Evolutionary conservation across 2,797 vertebrate genomes (phyloP), one percentile per base, ranked within the genome.

Genomic region (Rhinoraja longicauda): DNA sequence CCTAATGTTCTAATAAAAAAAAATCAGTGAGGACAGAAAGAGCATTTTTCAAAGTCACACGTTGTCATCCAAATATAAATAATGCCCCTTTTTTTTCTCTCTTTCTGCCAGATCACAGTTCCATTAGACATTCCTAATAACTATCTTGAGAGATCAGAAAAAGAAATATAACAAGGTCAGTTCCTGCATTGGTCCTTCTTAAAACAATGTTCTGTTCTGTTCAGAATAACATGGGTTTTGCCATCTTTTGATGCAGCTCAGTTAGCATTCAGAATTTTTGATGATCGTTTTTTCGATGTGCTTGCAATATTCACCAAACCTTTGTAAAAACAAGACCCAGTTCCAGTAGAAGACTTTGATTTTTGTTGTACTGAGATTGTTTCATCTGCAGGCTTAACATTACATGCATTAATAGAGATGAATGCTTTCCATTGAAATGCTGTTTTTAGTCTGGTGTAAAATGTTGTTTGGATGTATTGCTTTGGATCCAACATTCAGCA

Each of bases 21-120:
- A 90, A 90, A 70, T 24, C 36, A 75, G 70, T 92, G 24, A 57
- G 36, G 70, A 29, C 90, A 92, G 29, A 70, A 29, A 45, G 72
- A 73, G 24, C 19, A 73, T 91, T 73, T 91, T 67, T 91, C 67
- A 90, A 90, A 39, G 88, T 90, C 88, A 90, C 36, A 86, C 13
- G 26, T 13, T 53, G n/a, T 8, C 88, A 45, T 75, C 70, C 70
- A 24, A 75, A 75, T 57, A 24, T 92, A 73, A 92, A 92, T 75
- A 75, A 92, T 73, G 12, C 10, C 36, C 36, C 72, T 67, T 45
- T 73, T 45, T 36, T 53, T 75, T 75, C 32, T n/a, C 15, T 75
- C 17, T 53, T 32, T 36, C 24, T 92, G 29, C 10, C 24, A 92
- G 90, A 92, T 75, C 70, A 53, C 70, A 53, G 26, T 73, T 91